phyloP scores from a whole-genome alignment of 2,113 vertebrate species.

The Gavia stellata region DNA sequence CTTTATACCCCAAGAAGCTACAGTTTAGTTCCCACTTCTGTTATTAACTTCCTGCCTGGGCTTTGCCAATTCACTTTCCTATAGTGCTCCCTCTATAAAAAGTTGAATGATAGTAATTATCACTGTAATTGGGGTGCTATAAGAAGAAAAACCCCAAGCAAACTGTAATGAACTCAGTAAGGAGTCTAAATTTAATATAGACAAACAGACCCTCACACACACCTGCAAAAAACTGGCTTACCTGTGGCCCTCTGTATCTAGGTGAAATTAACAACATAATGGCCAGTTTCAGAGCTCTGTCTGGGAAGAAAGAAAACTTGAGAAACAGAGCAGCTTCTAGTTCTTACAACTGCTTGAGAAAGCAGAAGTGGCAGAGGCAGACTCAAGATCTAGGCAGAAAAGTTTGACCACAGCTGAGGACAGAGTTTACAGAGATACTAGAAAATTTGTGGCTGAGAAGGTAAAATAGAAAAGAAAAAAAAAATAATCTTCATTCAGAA shows the following conservation, averaged over 20 bases:
- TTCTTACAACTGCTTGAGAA: not conserved
- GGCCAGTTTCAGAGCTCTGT: not conserved
- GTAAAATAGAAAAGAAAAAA: not conserved
- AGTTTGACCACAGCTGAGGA: not conserved
- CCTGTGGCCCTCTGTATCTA: not conserved
- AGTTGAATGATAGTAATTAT: not conserved
- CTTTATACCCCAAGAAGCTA: fast-evolving
- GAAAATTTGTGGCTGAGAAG: not conserved
- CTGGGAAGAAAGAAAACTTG: not conserved
- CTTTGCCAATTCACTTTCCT: not conserved
- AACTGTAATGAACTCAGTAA: not conserved
- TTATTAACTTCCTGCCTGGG: not conserved
- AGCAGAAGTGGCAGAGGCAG: not conserved
- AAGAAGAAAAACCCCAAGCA: not conserved
- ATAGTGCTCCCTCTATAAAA: not conserved
- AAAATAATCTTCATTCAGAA: not conserved
- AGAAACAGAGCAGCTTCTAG: not conserved
- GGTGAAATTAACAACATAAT: not conserved
- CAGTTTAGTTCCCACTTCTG: not conserved
- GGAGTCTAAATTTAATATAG: not conserved
- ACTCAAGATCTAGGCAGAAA: not conserved
- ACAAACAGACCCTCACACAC: not conserved
- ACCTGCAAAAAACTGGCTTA: not conserved
- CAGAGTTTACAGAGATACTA: not conserved
- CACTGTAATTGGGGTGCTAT: fast-evolving